phyloP scores from a whole-genome alignment of 1,140 invertebrate species.

The Oncopeltus fasciatus region DNA sequence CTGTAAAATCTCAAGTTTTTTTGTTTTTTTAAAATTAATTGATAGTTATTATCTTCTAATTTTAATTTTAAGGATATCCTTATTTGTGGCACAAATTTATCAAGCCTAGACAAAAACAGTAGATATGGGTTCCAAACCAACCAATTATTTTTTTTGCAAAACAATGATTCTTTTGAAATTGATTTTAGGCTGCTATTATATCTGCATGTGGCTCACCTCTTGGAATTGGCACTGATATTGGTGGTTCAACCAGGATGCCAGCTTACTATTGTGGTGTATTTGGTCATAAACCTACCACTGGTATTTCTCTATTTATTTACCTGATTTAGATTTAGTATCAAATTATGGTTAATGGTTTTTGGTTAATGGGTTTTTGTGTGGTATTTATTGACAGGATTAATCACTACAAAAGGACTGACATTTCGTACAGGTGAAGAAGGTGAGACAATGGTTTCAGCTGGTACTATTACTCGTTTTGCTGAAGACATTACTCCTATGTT shows the following conservation, averaged over 20 bases:
- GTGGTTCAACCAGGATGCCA: slow-evolving; percentile 88
- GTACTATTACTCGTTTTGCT: slow-evolving; percentile 63
- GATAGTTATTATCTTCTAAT: background rate
- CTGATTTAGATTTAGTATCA: background rate
- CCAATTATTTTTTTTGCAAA: no score
- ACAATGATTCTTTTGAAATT: no score
- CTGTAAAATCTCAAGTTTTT: background rate
- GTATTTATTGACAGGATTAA: slow-evolving; percentile 28
- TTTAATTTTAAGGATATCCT: no score
- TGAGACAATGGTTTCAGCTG: slow-evolving; percentile 49
- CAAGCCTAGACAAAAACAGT: no score
- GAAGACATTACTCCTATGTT: slow-evolving; percentile 59
- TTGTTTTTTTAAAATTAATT: background rate
- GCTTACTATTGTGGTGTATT: slow-evolving; percentile 89
- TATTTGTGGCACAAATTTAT: no score
- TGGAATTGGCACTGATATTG: slow-evolving; percentile 86
- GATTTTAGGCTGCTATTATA: slow-evolving; percentile 46
- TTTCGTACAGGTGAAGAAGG: slow-evolving; percentile 39
- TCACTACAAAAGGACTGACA: slow-evolving; percentile 39
- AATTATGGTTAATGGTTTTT: background rate
- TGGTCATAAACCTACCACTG: slow-evolving; percentile 74
- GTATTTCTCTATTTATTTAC: slow-evolving; percentile 25
- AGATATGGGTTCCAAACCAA: no score
- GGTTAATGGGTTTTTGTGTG: background rate
- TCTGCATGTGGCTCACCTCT: slow-evolving; percentile 66